Conservation (phyloP, 2,888 invertebrate species). For the Atethmia centrago region DNA sequence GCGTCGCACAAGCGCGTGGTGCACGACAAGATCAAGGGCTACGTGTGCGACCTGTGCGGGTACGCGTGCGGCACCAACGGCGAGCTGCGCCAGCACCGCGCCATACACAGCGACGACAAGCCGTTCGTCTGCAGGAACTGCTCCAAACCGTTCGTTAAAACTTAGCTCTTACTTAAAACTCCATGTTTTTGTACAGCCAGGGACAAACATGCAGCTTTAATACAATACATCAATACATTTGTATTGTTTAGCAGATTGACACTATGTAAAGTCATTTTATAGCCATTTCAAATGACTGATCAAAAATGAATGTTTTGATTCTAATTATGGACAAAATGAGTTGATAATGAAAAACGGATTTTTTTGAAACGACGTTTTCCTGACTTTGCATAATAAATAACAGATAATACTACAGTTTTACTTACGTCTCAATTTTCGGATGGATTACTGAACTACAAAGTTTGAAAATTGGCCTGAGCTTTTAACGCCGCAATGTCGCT, state of each 20-base stretch:
- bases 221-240: neutral
- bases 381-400: neutral
- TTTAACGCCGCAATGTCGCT: slow-evolving; percentile 8
- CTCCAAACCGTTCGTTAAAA: slow-evolving; percentile 78
- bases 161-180: neutral
- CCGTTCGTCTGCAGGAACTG: slow-evolving; percentile 89
- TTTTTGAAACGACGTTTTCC: no score
- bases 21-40: slow-evolving; percentile 90
- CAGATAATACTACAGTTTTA: no score
- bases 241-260: neutral
- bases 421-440: no score
- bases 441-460: no score
- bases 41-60: slow-evolving; percentile 90
- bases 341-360: no score
- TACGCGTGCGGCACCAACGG: slow-evolving; percentile 91
- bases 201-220: no score
- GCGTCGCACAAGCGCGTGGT: slow-evolving; percentile 89
- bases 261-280: neutral
- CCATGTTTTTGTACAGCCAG: no score
- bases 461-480: neutral
- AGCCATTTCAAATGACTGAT: neutral
- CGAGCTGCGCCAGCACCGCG: slow-evolving; percentile 90
- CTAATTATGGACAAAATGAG: no score
- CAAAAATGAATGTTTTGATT: no score
- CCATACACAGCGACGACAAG: slow-evolving; percentile 90